phyloP scores from a whole-genome alignment of 2,888 invertebrate species.

The Drosophila hamatofila region DNA sequence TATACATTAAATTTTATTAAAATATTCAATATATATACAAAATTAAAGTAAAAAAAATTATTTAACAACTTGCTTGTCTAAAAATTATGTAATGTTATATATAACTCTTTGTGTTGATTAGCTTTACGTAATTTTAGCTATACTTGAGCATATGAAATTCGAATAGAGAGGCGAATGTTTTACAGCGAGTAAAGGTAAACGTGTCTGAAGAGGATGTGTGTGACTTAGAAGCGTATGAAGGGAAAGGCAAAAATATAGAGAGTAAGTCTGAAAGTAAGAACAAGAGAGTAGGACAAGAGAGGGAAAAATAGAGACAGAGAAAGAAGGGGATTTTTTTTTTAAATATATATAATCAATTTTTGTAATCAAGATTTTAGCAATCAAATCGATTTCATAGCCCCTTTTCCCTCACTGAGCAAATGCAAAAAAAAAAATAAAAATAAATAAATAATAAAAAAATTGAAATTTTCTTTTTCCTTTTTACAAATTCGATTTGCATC shows the following conservation, averaged over 20 bases:
- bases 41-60: neutral
- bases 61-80: neutral
- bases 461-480: neutral
- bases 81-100: too few relatives aligned
- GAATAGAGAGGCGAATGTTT: neutral
- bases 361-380: neutral
- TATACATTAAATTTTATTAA: neutral
- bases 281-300: neutral
- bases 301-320: neutral
- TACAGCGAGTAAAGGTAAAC: too few relatives aligned
- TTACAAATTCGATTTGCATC: neutral
- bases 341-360: too few relatives aligned
- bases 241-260: neutral
- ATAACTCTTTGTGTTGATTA: neutral
- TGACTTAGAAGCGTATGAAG: too few relatives aligned
- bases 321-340: too few relatives aligned
- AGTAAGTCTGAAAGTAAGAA: neutral
- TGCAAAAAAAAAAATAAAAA: too few relatives aligned
- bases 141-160: neutral
- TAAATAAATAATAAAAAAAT: too few relatives aligned
- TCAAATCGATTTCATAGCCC: neutral
- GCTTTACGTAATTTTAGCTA: neutral
- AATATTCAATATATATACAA: neutral
- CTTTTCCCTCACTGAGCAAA: neutral
- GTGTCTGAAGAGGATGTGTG: too few relatives aligned